These are phyloP conservation scores for Dryocosmus kuriphilus DNA, from an alignment of 2,888 invertebrate genomes.

Conservation along the genomic window DNA sequence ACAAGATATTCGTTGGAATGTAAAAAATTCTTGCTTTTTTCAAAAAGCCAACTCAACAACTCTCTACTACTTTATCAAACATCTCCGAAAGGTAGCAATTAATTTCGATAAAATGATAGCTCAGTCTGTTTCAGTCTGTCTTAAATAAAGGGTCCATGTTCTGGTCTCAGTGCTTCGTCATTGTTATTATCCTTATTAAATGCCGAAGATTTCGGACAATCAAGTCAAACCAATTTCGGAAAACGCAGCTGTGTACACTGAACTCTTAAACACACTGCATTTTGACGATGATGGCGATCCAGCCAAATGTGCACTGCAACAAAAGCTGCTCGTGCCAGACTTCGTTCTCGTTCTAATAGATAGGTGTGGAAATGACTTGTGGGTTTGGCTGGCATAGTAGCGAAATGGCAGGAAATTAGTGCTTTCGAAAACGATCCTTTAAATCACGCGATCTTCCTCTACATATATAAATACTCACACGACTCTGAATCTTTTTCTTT, in stretches of 20 bases:
- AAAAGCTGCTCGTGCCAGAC: conserved; percentile 65
- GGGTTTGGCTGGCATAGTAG: conserved; percentile 67
- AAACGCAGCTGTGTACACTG: neutral
- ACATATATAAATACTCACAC: conserved; percentile 15
- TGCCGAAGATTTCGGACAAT: conserved; percentile 45
- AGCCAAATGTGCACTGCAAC: conserved; percentile 24
- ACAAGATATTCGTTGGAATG: too few species aligned
- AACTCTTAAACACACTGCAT: conserved; percentile 6
- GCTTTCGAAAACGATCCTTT: conserved; percentile 70
- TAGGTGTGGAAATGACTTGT: conserved; percentile 77
- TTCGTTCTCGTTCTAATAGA: conserved; percentile 67
- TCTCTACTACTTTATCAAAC: neutral
- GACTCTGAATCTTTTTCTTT: conserved; percentile 40
- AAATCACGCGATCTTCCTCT: conserved; percentile 67
- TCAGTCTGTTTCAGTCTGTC: neutral
- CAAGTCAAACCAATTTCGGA: neutral
- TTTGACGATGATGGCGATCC: neutral
- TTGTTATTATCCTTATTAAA: conserved; percentile 64
- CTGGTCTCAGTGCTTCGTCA: conserved; percentile 49
- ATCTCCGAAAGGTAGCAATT: conserved; percentile 12
- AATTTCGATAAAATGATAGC: neutral
- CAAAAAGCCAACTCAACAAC: neutral
- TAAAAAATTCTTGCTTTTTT: neutral
- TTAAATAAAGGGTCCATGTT: neutral
- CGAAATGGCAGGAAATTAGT: conserved; percentile 71